A percentile compares a stretch with the other conserved stretches of the same genome.
Conservation (phyloP, 1,140 invertebrate genomes). For the Samia ricini region DNA sequence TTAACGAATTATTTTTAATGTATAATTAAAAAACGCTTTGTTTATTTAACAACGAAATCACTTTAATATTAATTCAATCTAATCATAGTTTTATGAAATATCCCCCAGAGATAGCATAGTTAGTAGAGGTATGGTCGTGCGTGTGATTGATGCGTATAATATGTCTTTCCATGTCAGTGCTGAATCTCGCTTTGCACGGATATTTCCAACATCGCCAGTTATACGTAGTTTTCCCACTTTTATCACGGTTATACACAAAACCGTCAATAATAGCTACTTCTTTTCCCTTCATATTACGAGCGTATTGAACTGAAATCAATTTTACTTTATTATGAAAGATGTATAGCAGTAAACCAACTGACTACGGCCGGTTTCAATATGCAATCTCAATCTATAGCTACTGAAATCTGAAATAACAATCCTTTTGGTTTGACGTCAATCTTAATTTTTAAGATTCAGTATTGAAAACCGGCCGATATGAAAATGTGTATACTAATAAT, state of each 20-base stretch:
- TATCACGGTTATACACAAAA: slow-evolving; percentile 10
- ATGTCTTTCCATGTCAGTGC: background rate
- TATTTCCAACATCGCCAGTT: slow-evolving; percentile 24
- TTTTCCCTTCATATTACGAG: slow-evolving; percentile 12
- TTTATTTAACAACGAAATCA: too few species aligned
- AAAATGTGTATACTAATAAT: too few species aligned
- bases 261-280: slow-evolving; percentile 10
- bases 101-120: background rate
- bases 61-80: too few species aligned
- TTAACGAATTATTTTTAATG: background rate
- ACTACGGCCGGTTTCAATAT: too few species aligned
- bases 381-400: too few species aligned
- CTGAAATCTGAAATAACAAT: too few species aligned
- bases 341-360: too few species aligned
- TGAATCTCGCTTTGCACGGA: background rate
- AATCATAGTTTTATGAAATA: slow-evolving; percentile 2
- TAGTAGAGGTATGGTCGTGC: background rate
- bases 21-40: background rate
- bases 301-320: slow-evolving; percentile 11
- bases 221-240: background rate
- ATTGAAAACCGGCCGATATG: too few species aligned
- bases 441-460: too few species aligned
- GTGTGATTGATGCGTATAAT: background rate
- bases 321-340: too few species aligned
- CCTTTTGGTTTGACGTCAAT: too few species aligned